A percentile compares a stretch with the other conserved stretches of the same genome.
Evolutionary conservation across 2,113 vertebrate genomes (phyloP).

Genomic region (Polypterus senegalus): DNA sequence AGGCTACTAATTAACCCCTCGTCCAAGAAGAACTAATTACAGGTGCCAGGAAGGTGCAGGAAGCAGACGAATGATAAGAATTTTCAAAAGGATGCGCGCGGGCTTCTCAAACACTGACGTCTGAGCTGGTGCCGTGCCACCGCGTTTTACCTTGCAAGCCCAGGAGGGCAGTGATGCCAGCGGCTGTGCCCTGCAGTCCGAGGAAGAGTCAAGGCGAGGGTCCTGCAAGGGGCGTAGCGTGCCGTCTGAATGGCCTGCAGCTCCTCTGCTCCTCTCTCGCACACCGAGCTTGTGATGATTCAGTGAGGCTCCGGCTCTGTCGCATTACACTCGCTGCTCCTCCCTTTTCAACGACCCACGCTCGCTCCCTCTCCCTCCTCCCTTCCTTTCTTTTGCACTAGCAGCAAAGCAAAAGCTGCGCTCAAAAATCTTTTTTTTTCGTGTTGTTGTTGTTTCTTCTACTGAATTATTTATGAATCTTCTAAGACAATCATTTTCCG

Average conservation of each 20-base stretch:
- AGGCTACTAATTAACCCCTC: background rate
- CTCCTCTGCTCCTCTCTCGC: slow-evolving; percentile 1
- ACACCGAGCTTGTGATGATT: slow-evolving; percentile 11
- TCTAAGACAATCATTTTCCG: too few relatives aligned
- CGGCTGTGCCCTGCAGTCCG: too few relatives aligned
- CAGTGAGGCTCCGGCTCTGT: slow-evolving; percentile 61
- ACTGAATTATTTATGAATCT: background rate
- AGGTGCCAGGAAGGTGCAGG: background rate
- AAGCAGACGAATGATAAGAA: too few relatives aligned
- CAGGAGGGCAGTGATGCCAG: too few relatives aligned
- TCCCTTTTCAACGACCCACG: slow-evolving; percentile 40
- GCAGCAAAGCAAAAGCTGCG: background rate
- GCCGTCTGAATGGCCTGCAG: background rate
- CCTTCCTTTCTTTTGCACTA: slow-evolving; percentile 19
- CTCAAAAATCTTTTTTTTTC: background rate
- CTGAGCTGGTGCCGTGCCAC: too few relatives aligned
- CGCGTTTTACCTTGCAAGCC: too few relatives aligned
- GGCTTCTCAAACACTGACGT: too few relatives aligned
- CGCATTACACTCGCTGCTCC: slow-evolving; percentile 60
- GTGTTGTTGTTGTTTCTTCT: background rate
- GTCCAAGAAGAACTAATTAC: background rate
- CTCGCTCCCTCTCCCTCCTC: slow-evolving; percentile 30
- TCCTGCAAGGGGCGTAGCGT: background rate
- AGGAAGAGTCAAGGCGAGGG: too few relatives aligned
- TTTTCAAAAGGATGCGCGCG: too few relatives aligned